A percentile compares a stretch with the other conserved stretches of the same genome.
phyloP scores from a whole-genome alignment of 2,797 vertebrate genomes.

The Synaphobranchus kaupii region DNA sequence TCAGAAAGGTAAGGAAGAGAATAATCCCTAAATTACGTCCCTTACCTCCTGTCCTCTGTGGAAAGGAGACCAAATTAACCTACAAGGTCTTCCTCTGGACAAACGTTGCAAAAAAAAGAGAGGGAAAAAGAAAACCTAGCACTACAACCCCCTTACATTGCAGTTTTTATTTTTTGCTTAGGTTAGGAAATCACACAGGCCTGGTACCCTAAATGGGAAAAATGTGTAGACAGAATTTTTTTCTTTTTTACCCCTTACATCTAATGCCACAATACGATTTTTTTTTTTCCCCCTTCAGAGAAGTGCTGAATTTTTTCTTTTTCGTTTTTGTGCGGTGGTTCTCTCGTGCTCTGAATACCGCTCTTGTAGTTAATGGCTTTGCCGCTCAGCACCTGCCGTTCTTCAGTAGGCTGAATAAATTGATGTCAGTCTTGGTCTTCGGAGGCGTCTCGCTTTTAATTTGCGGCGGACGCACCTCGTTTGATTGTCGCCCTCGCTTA shows the following conservation, averaged over 20 bases:
- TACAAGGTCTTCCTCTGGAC: slow-evolving; percentile 26
- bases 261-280: slow-evolving; percentile 64
- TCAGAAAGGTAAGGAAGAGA: not conserved
- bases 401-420: slow-evolving; percentile 53
- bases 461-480: slow-evolving; percentile 69
- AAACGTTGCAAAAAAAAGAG: slow-evolving; percentile 26
- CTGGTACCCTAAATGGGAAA: slow-evolving; percentile 49
- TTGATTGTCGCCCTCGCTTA: slow-evolving; percentile 76
- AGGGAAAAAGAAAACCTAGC: slow-evolving; percentile 18
- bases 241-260: slow-evolving; percentile 46
- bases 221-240: slow-evolving; percentile 60
- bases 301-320: slow-evolving; percentile 70
- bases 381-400: slow-evolving; percentile 56
- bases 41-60: slow-evolving; percentile 6
- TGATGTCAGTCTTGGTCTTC: slow-evolving; percentile 63
- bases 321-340: slow-evolving; percentile 73
- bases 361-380: slow-evolving; percentile 71
- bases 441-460: slow-evolving; percentile 72
- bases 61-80: slow-evolving; percentile 21
- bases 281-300: slow-evolving; percentile 49
- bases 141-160: slow-evolving; percentile 19
- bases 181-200: slow-evolving; percentile 37
- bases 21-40: slow-evolving; percentile 6
- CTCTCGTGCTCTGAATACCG: slow-evolving; percentile 79
- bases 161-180: slow-evolving; percentile 38